phyloP scores from a whole-genome alignment of 1,140 invertebrate genomes.

The Trialeurodes vaporariorum region DNA sequence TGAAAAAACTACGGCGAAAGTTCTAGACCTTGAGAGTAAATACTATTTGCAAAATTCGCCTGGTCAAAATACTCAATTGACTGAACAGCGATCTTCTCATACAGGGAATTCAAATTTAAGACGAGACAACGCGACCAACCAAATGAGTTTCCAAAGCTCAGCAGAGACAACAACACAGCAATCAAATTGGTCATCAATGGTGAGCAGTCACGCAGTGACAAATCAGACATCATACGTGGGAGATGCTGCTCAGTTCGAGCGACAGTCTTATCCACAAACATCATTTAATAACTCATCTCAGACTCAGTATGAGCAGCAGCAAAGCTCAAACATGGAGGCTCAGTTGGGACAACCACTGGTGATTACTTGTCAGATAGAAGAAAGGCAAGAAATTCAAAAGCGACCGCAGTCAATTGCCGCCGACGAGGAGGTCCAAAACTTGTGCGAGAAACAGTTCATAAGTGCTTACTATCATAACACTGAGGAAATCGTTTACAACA shows the following conservation, averaged over 20 bases:
- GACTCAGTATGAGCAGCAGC: not conserved
- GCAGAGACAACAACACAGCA: not conserved
- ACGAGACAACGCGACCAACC: not conserved
- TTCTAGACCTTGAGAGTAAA: not conserved
- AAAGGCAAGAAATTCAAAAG: not conserved
- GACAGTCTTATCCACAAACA: not conserved
- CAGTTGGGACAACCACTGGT: not conserved
- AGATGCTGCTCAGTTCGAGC: not conserved
- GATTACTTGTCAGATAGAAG: not conserved
- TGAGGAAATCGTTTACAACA: not conserved
- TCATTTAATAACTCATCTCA: not conserved
- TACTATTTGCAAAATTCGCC: not conserved
- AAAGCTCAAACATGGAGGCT: not conserved
- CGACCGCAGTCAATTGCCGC: conserved; percentile 7
- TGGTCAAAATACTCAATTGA: not conserved
- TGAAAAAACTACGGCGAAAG: not conserved
- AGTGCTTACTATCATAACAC: not conserved
- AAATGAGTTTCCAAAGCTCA: not conserved
- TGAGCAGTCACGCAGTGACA: not conserved
- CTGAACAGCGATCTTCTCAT: not conserved
- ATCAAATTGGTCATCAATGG: too few relatives aligned
- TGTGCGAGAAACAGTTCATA: conserved; percentile 17
- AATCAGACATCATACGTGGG: not conserved
- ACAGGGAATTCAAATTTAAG: not conserved
- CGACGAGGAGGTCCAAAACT: conserved; percentile 22